phyloP scores from a whole-genome alignment of 2,888 invertebrate species.

The Macropis europaea region DNA sequence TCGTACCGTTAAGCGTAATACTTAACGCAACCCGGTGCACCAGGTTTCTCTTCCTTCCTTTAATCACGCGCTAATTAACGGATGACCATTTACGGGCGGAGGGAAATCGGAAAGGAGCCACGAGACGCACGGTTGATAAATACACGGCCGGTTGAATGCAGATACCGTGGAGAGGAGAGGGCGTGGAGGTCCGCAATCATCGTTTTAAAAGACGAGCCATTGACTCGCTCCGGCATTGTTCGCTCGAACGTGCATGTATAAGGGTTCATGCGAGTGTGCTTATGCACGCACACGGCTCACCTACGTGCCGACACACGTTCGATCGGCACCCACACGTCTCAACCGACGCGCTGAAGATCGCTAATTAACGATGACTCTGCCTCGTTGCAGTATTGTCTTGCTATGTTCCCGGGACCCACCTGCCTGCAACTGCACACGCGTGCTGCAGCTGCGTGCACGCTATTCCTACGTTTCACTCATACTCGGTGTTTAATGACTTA shows the following conservation, averaged over 20 bases:
- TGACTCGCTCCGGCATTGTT: constrained; percentile 63
- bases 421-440: constrained; percentile 57
- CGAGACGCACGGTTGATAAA: constrained; percentile 34
- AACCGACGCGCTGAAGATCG: constrained; percentile 64
- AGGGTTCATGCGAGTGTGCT: constrained; percentile 12
- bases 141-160: constrained; percentile 18
- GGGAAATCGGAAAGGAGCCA: constrained; percentile 1
- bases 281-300: constrained; percentile 13
- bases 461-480: not conserved
- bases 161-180: constrained; percentile 20
- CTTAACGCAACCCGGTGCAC: not conserved
- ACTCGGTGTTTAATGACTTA: constrained; percentile 1
- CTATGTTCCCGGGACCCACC: constrained; percentile 67
- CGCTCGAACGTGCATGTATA: constrained; percentile 31
- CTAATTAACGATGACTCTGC: constrained; percentile 74
- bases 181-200: constrained; percentile 49
- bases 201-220: constrained; percentile 64
- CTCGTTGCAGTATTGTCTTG: constrained; percentile 71
- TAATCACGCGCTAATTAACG: constrained; percentile 51
- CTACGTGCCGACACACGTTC: constrained; percentile 40
- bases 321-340: constrained; percentile 68
- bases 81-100: constrained; percentile 33
- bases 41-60: not conserved
- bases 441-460: constrained; percentile 42
- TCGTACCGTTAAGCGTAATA: constrained; percentile 5